These are phyloP conservation scores for Elgonia sp. DNA, from an alignment of 2,888 invertebrate genomes.

Conservation along the genomic window DNA sequence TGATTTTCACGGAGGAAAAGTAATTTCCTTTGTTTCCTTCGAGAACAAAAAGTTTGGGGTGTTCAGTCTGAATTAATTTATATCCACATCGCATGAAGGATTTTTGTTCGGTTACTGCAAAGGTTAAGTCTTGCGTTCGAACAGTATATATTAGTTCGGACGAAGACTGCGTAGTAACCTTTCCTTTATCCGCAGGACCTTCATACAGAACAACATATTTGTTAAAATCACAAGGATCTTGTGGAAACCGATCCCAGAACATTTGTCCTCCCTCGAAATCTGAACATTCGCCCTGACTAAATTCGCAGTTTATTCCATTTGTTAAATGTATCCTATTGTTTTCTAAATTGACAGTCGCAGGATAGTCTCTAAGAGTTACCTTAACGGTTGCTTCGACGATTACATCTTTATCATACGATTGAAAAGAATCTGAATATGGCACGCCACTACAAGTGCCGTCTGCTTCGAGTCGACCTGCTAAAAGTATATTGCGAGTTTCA, in stretches of 20 bases:
- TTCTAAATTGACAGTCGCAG: not conserved
- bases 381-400: not conserved
- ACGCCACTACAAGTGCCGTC: not conserved
- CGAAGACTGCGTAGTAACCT: not conserved
- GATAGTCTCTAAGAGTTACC: not conserved
- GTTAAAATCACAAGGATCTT: not conserved
- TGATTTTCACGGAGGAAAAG: not conserved
- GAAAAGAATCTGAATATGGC: not conserved
- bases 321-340: not conserved
- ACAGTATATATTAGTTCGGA: constrained; percentile 5
- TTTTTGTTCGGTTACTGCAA: not conserved
- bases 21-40: not conserved
- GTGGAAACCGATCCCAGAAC: constrained; percentile 3
- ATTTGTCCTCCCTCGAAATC: constrained; percentile 10
- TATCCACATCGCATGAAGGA: not conserved
- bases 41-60: not conserved
- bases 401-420: not conserved
- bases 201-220: not conserved
- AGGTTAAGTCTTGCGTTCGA: not conserved
- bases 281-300: constrained; percentile 14
- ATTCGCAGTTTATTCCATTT: not conserved
- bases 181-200: not conserved
- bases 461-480: not conserved
- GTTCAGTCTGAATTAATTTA: not conserved
- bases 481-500: not conserved